Conservation (phyloP, 2,888 invertebrate species). For the Pachydiplax longipennis region DNA sequence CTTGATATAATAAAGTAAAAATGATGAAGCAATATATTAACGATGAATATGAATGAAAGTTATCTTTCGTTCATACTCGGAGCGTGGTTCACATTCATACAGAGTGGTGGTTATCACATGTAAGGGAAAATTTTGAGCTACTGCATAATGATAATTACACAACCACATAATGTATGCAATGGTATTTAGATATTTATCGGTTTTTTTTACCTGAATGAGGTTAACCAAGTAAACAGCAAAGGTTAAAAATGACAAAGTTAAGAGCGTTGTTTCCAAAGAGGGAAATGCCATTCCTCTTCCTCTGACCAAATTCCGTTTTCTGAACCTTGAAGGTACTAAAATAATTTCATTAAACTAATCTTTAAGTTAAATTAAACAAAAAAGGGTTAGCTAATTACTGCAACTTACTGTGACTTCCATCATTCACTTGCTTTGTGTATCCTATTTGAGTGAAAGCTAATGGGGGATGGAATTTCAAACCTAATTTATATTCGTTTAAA, state of each 20-base stretch:
- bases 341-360: background rate
- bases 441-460: background rate
- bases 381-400: too few species aligned
- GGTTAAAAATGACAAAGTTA: background rate
- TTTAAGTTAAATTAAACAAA: background rate
- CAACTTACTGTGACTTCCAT: background rate
- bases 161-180: too few species aligned
- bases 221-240: slow-evolving; percentile 30
- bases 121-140: too few species aligned
- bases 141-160: too few species aligned
- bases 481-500: background rate
- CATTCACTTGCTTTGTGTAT: background rate
- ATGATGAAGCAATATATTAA: too few species aligned
- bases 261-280: background rate
- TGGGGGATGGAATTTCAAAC: background rate
- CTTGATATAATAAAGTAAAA: too few species aligned
- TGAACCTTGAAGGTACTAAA: background rate
- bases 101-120: too few species aligned
- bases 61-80: too few species aligned
- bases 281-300: background rate
- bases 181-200: too few species aligned
- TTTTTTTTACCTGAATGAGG: background rate
- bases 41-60: too few species aligned
- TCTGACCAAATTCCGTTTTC: background rate
- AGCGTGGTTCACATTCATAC: too few species aligned